A percentile compares a stretch with the other conserved stretches of the same genome.
Conservation (phyloP, 2,888 invertebrate genomes). For the Muschampia plurimacula region DNA sequence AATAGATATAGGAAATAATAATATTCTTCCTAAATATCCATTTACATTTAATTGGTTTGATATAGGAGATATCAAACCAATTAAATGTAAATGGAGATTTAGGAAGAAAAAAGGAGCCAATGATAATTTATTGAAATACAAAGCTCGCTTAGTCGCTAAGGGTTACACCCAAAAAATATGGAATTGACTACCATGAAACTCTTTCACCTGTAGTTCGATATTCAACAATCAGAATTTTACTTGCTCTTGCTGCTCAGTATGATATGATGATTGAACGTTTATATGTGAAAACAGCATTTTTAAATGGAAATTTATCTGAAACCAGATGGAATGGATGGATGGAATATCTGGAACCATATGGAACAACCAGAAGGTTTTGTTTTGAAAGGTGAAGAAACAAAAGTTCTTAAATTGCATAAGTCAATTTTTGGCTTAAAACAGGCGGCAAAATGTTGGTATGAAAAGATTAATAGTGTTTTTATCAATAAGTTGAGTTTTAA, state of each 20-base stretch:
- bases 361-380: conserved; percentile 4
- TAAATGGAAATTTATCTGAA: conserved; percentile 1
- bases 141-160: conserved; percentile 6
- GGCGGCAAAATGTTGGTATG: conserved; percentile 12
- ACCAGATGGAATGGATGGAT: background rate
- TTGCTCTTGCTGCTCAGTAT: conserved; percentile 16
- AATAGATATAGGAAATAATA: no score
- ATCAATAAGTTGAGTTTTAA: conserved; percentile 1
- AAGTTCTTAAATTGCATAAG: background rate
- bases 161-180: background rate
- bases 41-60: conserved; percentile 4
- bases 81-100: conserved; percentile 1
- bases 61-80: background rate
- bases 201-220: background rate
- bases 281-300: background rate
- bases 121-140: background rate
- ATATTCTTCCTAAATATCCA: background rate
- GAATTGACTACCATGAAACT: conserved; percentile 1
- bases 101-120: background rate
- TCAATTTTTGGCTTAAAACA: conserved; percentile 9
- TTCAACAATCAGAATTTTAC: conserved; percentile 8
- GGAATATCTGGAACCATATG: background rate
- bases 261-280: conserved; percentile 8
- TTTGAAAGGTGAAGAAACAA: background rate
- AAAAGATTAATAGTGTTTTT: conserved; percentile 10